phyloP scores from a whole-genome alignment of 2,888 invertebrate genomes.

The Zygogramma bicolorata region DNA sequence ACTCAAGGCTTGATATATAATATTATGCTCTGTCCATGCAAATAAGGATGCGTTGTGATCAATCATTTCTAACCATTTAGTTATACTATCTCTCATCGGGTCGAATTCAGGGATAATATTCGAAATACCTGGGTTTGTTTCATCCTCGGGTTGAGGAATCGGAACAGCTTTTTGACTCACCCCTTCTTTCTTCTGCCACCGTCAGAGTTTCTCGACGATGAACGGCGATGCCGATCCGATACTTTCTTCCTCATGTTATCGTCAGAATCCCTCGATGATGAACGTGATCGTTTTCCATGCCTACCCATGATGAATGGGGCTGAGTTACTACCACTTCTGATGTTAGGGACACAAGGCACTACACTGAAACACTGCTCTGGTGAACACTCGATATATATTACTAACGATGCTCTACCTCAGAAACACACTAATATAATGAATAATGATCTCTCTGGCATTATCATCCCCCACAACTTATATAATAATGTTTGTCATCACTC shows the following conservation, averaged over 20 bases:
- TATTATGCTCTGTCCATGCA: constrained; percentile 18
- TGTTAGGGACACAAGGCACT: neutral
- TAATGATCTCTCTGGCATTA: too few species aligned
- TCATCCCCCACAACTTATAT: neutral
- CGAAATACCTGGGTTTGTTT: constrained; percentile 8
- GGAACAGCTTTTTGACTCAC: constrained; percentile 2
- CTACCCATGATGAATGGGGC: neutral
- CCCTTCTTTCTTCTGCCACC: neutral
- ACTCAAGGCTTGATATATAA: constrained; percentile 35
- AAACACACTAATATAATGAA: neutral
- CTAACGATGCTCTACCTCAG: neutral
- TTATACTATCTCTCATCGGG: constrained; percentile 8
- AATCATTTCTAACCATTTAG: constrained; percentile 38
- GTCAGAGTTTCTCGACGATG: neutral
- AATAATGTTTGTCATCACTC: too few species aligned
- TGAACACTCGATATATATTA: neutral
- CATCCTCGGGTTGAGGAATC: constrained; percentile 1
- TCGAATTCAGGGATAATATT: constrained; percentile 35
- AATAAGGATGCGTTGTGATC: constrained; percentile 28
- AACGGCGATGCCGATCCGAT: neutral
- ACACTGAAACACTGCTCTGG: too few species aligned
- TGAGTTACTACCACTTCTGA: neutral
- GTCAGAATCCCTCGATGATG: neutral
- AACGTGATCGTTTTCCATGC: neutral
- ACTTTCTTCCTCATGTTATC: neutral